Percentiles rank a stretch among this genome's conserved stretches.
Conservation (phyloP, 1,140 invertebrate genomes). For the Eupristina koningsbergeri region DNA sequence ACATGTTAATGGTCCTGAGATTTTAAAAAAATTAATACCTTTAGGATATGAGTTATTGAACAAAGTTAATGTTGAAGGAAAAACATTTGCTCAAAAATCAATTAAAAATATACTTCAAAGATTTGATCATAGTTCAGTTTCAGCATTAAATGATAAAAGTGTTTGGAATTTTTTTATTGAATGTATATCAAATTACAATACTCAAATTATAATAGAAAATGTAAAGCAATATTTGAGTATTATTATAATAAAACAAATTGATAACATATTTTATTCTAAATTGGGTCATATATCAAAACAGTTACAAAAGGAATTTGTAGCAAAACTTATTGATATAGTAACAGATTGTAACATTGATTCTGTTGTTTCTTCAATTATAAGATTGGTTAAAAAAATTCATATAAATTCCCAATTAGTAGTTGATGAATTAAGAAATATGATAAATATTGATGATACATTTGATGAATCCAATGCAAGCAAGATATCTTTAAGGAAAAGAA, state of each 20-base stretch:
- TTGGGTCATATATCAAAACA: slow-evolving; percentile 53
- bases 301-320: slow-evolving; percentile 63
- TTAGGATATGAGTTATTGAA: slow-evolving; percentile 60
- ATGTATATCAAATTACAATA: slow-evolving; percentile 56
- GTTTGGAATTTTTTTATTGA: slow-evolving; percentile 66
- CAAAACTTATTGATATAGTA: slow-evolving; percentile 66
- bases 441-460: slow-evolving; percentile 56
- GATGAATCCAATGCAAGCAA: slow-evolving; percentile 49
- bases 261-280: slow-evolving; percentile 71
- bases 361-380: slow-evolving; percentile 77
- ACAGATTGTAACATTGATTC: slow-evolving; percentile 67
- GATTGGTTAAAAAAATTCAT: slow-evolving; percentile 80
- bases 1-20: slow-evolving; percentile 74
- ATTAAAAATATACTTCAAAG: slow-evolving; percentile 66
- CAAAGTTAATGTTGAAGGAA: slow-evolving; percentile 44
- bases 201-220: slow-evolving; percentile 51
- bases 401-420: slow-evolving; percentile 78
- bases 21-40: slow-evolving; percentile 67
- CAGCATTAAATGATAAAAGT: slow-evolving; percentile 63
- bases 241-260: slow-evolving; percentile 74
- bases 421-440: slow-evolving; percentile 77
- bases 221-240: slow-evolving; percentile 54
- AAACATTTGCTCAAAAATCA: slow-evolving; percentile 55
- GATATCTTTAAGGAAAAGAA: slow-evolving; percentile 55
- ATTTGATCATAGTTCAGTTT: slow-evolving; percentile 64